Percentiles rank a stretch among this genome's conserved stretches.
These are phyloP conservation scores for Toxonevra muliebris DNA, from an alignment of 2,888 invertebrate species.

Conservation along the genomic window DNA sequence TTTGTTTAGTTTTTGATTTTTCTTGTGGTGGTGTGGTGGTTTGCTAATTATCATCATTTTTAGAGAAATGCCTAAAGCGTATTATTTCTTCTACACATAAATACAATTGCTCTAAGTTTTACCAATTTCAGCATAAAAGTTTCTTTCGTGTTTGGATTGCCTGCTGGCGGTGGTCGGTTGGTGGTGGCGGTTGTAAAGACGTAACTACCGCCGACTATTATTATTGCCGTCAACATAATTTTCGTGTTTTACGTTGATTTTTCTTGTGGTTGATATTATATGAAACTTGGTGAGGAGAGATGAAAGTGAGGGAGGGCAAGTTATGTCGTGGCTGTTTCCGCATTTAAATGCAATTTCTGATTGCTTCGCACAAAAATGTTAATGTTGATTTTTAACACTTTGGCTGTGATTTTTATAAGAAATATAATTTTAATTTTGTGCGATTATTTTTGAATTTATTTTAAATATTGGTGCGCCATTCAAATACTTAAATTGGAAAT, in stretches of 20 bases:
- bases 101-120: constrained; percentile 23
- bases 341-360: constrained; percentile 29
- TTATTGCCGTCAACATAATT: constrained; percentile 58
- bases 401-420: constrained; percentile 54
- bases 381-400: constrained; percentile 37
- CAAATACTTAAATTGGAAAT: too few relatives aligned
- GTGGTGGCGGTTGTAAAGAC: background rate
- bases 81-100: constrained; percentile 21
- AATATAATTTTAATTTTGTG: constrained; percentile 22
- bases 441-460: constrained; percentile 3
- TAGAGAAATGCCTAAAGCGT: constrained; percentile 51
- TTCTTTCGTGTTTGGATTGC: too few relatives aligned
- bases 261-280: constrained; percentile 7
- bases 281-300: background rate
- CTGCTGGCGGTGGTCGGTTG: background rate
- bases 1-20: constrained; percentile 30
- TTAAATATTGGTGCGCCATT: constrained; percentile 32
- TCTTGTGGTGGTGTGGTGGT: constrained; percentile 31
- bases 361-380: constrained; percentile 39
- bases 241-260: constrained; percentile 44
- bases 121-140: constrained; percentile 15
- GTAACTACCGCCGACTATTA: constrained; percentile 4
- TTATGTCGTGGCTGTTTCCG: too few relatives aligned
- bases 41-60: constrained; percentile 60
- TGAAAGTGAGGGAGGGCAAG: background rate